phyloP scores from a whole-genome alignment of 2,797 vertebrate species.

The Anguilla obscura region DNA sequence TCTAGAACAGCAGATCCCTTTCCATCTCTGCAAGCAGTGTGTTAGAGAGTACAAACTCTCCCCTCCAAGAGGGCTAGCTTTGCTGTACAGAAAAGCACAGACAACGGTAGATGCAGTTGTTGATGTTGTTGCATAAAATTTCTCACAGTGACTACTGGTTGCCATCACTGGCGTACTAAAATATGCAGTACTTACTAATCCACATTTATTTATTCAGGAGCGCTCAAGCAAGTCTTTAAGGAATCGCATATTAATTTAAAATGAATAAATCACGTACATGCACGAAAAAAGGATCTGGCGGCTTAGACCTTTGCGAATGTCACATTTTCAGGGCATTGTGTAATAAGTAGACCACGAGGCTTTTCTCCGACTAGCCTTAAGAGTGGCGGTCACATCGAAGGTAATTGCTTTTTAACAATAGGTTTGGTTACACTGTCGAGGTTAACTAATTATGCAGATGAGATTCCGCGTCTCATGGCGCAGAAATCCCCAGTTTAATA shows the following conservation, averaged over 20 bases:
- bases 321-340: constrained; percentile 20
- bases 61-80: constrained; percentile 52
- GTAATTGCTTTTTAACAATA: constrained; percentile 70
- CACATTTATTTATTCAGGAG: constrained; percentile 23
- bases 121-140: not conserved
- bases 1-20: not conserved
- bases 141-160: not conserved
- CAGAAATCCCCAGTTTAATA: constrained; percentile 67
- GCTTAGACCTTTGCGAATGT: constrained; percentile 8
- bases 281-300: not conserved
- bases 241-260: constrained; percentile 22
- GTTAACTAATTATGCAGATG: constrained; percentile 68
- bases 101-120: not conserved
- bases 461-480: constrained; percentile 54
- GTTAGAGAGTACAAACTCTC: constrained; percentile 49
- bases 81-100: constrained; percentile 52
- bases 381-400: constrained; percentile 47
- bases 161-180: not conserved
- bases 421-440: constrained; percentile 60
- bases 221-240: constrained; percentile 41
- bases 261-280: not conserved
- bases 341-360: constrained; percentile 24
- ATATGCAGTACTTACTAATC: not conserved
- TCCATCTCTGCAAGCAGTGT: constrained; percentile 55
- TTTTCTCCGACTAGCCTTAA: constrained; percentile 49